Conservation (phyloP, 2,797 vertebrate species). For the Threskiornis aethiopicus region DNA sequence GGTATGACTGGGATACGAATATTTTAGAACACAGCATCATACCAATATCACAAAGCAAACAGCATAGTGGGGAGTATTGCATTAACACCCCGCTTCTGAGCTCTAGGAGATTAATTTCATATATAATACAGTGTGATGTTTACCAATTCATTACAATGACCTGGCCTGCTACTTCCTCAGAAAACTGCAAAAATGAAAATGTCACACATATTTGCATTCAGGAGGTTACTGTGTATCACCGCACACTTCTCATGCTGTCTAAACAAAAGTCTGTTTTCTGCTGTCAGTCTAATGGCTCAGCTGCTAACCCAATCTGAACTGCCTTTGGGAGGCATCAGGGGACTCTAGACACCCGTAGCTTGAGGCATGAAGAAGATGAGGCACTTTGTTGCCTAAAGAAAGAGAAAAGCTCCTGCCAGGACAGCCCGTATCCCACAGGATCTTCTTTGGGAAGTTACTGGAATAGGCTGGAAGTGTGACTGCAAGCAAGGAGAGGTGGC, state of each 20-base stretch:
- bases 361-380: neutral
- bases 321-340: neutral
- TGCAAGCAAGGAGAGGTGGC: neutral
- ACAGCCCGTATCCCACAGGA: neutral
- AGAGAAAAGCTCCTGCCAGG: neutral
- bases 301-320: neutral
- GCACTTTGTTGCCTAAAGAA: neutral
- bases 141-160: conserved; percentile 59
- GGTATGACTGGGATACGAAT: neutral
- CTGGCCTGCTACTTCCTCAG: conserved; percentile 24
- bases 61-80: conserved; percentile 27
- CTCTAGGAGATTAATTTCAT: conserved; percentile 43
- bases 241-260: conserved; percentile 46
- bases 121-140: conserved; percentile 31
- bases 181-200: conserved; percentile 64
- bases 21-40: conserved; percentile 22
- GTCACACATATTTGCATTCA: conserved; percentile 64
- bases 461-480: neutral
- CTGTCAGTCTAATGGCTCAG: neutral
- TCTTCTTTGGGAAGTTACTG: neutral
- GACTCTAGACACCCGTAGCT: neutral
- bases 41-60: conserved; percentile 45
- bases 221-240: conserved; percentile 40
- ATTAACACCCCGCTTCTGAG: neutral
- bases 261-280: conserved; percentile 21